phyloP scores from a whole-genome alignment of 2,888 invertebrate species.

The Sphaerophoria rueppellii region DNA sequence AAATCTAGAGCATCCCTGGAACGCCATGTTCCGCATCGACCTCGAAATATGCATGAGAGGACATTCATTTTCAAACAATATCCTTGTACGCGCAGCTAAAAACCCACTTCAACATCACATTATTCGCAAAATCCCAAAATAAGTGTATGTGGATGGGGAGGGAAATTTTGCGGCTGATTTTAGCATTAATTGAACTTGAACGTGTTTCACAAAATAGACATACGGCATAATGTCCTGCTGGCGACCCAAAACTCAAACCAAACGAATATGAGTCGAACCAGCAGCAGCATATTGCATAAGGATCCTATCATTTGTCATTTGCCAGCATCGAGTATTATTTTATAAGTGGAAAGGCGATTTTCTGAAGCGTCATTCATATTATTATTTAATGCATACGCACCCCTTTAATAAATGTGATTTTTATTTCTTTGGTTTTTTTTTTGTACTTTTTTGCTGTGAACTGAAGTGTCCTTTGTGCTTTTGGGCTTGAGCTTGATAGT shows the following conservation, averaged over 20 bases:
- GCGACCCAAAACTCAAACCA: neutral
- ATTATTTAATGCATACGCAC: constrained; percentile 67
- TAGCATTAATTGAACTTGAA: constrained; percentile 68
- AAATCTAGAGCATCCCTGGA: constrained; percentile 12
- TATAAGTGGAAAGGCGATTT: constrained; percentile 48
- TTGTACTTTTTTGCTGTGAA: neutral
- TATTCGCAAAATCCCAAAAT: constrained; percentile 19
- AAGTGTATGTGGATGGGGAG: neutral
- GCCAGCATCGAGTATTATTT: constrained; percentile 24
- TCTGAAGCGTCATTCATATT: constrained; percentile 61
- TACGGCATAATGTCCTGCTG: neutral
- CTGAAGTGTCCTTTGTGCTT: constrained; percentile 38
- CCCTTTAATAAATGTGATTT: constrained; percentile 45
- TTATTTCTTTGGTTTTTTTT: neutral
- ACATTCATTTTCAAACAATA: constrained; percentile 26
- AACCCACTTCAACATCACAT: constrained; percentile 36
- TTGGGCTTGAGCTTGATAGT: constrained; percentile 36
- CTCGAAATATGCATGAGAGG: constrained; percentile 32
- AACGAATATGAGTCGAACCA: neutral
- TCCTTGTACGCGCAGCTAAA: constrained; percentile 18
- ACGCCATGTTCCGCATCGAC: constrained; percentile 33
- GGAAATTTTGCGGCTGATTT: constrained; percentile 54
- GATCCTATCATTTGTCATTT: constrained; percentile 65
- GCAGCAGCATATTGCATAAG: constrained; percentile 64
- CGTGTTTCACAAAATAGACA: constrained; percentile 43